These are phyloP conservation scores for Onychomys leucogaster DNA, from an alignment of 2,797 vertebrate genomes.

Conservation along the genomic window DNA sequence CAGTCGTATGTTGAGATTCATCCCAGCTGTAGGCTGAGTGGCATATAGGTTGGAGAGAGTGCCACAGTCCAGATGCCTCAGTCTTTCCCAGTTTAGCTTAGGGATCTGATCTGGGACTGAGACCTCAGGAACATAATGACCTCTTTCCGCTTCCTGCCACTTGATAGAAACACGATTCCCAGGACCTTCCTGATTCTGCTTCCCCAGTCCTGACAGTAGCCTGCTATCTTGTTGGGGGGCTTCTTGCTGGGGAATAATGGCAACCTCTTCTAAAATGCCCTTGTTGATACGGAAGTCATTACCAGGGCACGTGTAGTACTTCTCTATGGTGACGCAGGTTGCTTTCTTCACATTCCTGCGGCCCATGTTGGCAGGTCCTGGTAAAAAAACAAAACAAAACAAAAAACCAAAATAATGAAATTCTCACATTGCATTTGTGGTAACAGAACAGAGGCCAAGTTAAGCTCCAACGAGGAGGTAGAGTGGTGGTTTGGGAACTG, in stretches of 20 bases:
- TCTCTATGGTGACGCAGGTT: background rate
- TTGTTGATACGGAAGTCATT: background rate
- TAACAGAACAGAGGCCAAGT: background rate
- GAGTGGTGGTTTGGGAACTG: background rate
- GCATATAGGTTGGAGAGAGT: background rate
- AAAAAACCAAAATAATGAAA: background rate
- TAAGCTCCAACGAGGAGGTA: background rate
- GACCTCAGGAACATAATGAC: background rate
- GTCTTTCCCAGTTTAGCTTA: background rate
- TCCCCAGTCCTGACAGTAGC: background rate
- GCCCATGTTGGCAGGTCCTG: background rate
- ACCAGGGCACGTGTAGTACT: background rate
- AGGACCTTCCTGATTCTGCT: background rate
- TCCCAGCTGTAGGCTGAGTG: background rate
- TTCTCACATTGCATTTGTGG: background rate
- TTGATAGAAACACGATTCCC: no score
- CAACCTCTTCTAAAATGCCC: background rate
- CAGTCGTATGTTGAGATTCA: rapidly evolving
- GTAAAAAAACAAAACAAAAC: no score
- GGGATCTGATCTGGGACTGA: background rate
- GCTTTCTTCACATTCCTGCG: background rate
- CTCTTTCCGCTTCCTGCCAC: background rate
- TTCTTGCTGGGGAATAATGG: background rate
- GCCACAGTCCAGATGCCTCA: no score
- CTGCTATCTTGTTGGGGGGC: background rate